Evolutionary conservation across 2,888 invertebrate species (phyloP).

Genomic region (Polymixis flavicincta): DNA sequence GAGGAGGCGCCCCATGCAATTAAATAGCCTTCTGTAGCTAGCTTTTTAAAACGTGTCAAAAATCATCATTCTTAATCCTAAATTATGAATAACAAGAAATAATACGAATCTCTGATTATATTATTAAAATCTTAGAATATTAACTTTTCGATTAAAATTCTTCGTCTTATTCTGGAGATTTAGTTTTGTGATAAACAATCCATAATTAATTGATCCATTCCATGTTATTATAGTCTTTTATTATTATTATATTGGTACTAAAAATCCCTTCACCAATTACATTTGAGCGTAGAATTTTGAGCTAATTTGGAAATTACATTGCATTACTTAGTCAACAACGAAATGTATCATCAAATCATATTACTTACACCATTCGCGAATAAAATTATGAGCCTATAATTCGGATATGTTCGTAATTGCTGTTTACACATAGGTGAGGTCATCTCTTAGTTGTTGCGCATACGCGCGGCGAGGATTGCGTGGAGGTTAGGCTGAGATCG

Average conservation of each 20-base stretch:
- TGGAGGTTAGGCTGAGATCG: slow-evolving; percentile 78
- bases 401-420: slow-evolving; percentile 16
- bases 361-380: slow-evolving; percentile 33
- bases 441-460: slow-evolving; percentile 68
- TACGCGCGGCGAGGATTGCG: slow-evolving; percentile 77
- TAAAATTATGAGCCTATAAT: slow-evolving; percentile 41
- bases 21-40: slow-evolving; percentile 1
- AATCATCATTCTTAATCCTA: slow-evolving; percentile 24
- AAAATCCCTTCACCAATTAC: slow-evolving; percentile 48
- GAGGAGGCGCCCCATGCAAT: neutral
- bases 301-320: slow-evolving; percentile 52
- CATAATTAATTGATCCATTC: slow-evolving; percentile 31
- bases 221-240: slow-evolving; percentile 41
- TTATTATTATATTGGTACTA: slow-evolving; percentile 19
- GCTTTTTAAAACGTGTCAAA: slow-evolving; percentile 17
- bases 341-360: slow-evolving; percentile 33
- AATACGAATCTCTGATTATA: slow-evolving; percentile 1
- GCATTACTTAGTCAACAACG: slow-evolving; percentile 22
- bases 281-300: slow-evolving; percentile 66
- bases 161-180: slow-evolving; percentile 26
- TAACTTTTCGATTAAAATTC: neutral
- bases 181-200: slow-evolving; percentile 29
- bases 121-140: neutral
- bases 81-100: slow-evolving; percentile 6
- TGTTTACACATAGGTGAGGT: slow-evolving; percentile 36